Conservation (phyloP, 1,140 invertebrate genomes). For the Lepidurus arcticus region DNA sequence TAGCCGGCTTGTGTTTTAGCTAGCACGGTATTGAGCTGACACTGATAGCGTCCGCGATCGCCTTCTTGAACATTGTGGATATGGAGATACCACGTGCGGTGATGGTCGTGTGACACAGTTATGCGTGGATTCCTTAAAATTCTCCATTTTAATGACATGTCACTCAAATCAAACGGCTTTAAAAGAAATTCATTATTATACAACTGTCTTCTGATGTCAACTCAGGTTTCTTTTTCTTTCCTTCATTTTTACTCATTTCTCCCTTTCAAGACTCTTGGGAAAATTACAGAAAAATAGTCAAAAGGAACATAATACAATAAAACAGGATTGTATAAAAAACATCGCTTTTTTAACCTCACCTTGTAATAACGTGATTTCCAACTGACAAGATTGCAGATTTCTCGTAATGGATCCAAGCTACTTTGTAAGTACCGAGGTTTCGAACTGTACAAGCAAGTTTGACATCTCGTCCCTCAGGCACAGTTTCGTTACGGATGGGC, state of each 20-base stretch:
- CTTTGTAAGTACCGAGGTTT: constrained; percentile 61
- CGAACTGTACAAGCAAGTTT: constrained; percentile 83
- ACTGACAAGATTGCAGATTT: constrained; percentile 88
- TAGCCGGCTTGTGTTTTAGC: constrained; percentile 88
- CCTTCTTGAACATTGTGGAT: constrained; percentile 83
- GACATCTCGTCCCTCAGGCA: constrained; percentile 73
- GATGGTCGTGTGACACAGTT: constrained; percentile 76
- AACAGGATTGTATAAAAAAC: neutral
- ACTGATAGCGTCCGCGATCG: constrained; percentile 89
- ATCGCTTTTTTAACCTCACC: neutral
- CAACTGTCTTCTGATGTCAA: too few species aligned
- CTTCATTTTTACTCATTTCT: too few species aligned
- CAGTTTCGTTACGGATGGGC: constrained; percentile 58
- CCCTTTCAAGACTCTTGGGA: neutral
- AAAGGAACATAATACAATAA: neutral
- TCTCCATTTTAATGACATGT: constrained; percentile 81
- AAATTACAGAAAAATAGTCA: neutral
- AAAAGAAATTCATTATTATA: neutral
- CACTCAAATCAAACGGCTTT: constrained; percentile 42
- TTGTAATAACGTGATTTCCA: constrained; percentile 83
- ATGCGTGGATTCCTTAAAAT: constrained; percentile 87
- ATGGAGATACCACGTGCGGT: constrained; percentile 83
- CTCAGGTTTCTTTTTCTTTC: too few species aligned
- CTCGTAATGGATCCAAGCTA: constrained; percentile 89
- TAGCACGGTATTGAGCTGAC: constrained; percentile 90